phyloP scores from a whole-genome alignment of 2,113 vertebrate species.

The Heterocephalus glaber region DNA sequence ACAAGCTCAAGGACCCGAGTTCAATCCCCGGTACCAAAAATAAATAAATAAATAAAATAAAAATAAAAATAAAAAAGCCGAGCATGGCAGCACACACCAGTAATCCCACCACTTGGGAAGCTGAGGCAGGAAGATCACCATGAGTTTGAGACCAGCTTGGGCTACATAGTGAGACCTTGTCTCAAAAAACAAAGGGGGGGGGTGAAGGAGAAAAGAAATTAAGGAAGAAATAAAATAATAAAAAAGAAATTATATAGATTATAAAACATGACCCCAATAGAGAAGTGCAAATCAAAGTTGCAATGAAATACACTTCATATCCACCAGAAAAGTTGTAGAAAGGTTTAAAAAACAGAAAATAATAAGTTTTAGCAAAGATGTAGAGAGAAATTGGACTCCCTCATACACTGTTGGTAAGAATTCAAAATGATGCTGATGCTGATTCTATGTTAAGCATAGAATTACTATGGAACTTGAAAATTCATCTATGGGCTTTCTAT shows the following conservation, averaged over 20 bases:
- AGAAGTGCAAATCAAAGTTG: neutral
- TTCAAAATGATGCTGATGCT: neutral
- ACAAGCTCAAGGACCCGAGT: no score
- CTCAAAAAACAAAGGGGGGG: neutral
- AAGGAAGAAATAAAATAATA: neutral
- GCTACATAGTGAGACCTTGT: neutral
- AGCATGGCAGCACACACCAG: no score
- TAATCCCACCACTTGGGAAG: neutral
- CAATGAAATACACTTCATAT: neutral
- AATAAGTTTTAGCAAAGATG: neutral
- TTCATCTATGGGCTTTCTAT: neutral
- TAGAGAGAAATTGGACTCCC: neutral
- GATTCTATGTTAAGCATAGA: neutral
- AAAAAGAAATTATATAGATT: neutral
- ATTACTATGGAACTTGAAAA: neutral
- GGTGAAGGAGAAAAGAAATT: neutral
- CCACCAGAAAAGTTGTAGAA: neutral
- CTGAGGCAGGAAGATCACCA: neutral
- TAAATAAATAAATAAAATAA: no score
- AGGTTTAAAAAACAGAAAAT: neutral
- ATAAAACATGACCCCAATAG: neutral
- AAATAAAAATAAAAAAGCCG: no score
- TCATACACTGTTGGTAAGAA: neutral
- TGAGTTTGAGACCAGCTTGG: neutral
- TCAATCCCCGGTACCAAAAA: no score